A percentile compares a stretch with the other conserved stretches of the same genome.
Evolutionary conservation across 2,888 invertebrate species (phyloP).

Genomic region (Saturnia pavonia): DNA sequence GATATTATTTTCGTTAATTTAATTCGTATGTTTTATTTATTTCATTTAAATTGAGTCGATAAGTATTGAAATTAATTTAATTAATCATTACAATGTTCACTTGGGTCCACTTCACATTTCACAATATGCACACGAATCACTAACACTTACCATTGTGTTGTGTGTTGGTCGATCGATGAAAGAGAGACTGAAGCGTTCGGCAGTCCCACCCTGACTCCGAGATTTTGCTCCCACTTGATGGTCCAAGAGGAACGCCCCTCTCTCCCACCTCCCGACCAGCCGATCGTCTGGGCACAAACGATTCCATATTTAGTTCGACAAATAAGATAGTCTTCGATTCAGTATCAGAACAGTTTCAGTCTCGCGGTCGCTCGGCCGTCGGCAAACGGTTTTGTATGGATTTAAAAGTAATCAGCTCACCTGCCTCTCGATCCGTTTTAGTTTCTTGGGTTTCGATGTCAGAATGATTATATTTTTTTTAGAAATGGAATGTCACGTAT

Average conservation of each 20-base stretch:
- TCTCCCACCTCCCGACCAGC: constrained; percentile 33
- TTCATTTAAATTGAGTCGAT: neutral
- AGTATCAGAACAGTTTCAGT: constrained; percentile 60
- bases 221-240: constrained; percentile 52
- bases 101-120: constrained; percentile 24
- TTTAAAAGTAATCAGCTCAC: constrained; percentile 68
- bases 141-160: constrained; percentile 76
- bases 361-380: constrained; percentile 53
- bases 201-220: constrained; percentile 81
- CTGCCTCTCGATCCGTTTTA: constrained; percentile 43
- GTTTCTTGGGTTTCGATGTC: constrained; percentile 45
- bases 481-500: neutral
- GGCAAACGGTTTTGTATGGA: constrained; percentile 44
- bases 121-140: constrained; percentile 45
- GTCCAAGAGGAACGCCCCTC: constrained; percentile 50
- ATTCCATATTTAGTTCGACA: constrained; percentile 79
- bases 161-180: constrained; percentile 74
- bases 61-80: constrained; percentile 20
- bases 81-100: constrained; percentile 40
- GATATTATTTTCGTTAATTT: neutral
- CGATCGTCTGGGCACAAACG: constrained; percentile 41
- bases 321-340: constrained; percentile 60
- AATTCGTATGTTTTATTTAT: neutral
- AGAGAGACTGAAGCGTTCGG: constrained; percentile 77
- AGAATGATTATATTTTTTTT: constrained; percentile 31